phyloP scores from a whole-genome alignment of 2,888 invertebrate genomes.

The Drosophila kuntzei region DNA sequence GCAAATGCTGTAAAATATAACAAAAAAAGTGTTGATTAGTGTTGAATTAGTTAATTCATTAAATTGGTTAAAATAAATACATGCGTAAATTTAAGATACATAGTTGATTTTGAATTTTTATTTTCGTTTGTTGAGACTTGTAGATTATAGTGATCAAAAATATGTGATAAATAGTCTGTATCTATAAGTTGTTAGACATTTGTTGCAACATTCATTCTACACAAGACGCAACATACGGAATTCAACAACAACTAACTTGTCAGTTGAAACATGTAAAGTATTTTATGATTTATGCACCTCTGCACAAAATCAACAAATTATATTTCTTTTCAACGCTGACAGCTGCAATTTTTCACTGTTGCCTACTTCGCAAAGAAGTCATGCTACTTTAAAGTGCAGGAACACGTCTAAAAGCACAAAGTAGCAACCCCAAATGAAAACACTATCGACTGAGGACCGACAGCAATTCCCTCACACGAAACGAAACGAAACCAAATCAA shows the following conservation, averaged over 20 bases:
- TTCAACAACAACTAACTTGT: conserved; percentile 15
- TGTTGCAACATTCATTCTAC: conserved; percentile 5
- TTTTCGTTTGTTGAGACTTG: too few species aligned
- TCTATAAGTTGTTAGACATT: not conserved
- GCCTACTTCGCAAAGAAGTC: conserved; percentile 47
- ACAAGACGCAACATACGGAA: conserved; percentile 1
- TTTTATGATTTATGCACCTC: conserved; percentile 63
- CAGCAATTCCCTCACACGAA: conserved; percentile 31
- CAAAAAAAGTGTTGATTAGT: not conserved
- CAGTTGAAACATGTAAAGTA: conserved; percentile 55
- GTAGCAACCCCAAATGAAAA: conserved; percentile 18
- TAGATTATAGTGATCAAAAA: too few species aligned
- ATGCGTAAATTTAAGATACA: not conserved
- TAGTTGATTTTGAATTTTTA: too few species aligned
- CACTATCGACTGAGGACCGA: conserved; percentile 5
- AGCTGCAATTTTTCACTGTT: conserved; percentile 71
- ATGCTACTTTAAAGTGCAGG: conserved; percentile 60
- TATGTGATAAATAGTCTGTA: not conserved
- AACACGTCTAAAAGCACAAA: conserved; percentile 1
- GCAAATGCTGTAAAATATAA: conserved; percentile 27
- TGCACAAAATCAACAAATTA: conserved; percentile 63
- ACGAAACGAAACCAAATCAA: conserved; percentile 68
- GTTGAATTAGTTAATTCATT: not conserved
- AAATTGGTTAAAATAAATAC: not conserved
- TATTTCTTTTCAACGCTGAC: conserved; percentile 67